A percentile compares a stretch with the other conserved stretches of the same genome.
phyloP scores from a whole-genome alignment of 2,797 vertebrate genomes.

The Eupleurogrammus muticus region DNA sequence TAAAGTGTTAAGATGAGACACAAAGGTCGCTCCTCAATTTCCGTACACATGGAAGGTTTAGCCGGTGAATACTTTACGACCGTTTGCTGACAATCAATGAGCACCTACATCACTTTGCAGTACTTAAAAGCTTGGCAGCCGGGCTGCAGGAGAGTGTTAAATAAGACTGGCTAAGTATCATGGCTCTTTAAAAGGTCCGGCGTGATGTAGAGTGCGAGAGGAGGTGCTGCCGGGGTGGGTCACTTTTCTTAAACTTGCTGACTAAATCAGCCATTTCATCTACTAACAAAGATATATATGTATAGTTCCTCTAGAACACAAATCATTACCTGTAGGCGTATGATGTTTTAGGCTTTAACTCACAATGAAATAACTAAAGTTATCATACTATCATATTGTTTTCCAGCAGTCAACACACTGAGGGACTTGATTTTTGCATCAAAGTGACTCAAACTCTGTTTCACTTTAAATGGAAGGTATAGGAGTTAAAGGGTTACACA shows the following conservation, averaged over 20 bases:
- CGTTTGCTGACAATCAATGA: conserved; percentile 61
- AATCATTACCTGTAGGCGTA: too few relatives aligned
- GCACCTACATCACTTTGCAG: conserved; percentile 25
- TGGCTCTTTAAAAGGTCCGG: conserved; percentile 40
- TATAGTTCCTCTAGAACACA: too few relatives aligned
- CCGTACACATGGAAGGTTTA: conserved; percentile 16
- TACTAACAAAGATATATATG: neutral
- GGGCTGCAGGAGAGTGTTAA: conserved; percentile 48
- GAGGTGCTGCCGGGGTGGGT: conserved; percentile 25
- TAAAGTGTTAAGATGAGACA: conserved; percentile 8
- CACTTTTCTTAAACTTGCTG: conserved; percentile 14
- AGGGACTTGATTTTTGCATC: conserved; percentile 72
- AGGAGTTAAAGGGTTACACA: conserved; percentile 55
- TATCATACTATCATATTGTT: conserved; percentile 43
- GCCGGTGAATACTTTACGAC: conserved; percentile 39
- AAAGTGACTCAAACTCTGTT: conserved; percentile 58
- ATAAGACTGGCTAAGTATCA: conserved; percentile 41
- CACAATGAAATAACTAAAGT: conserved; percentile 29
- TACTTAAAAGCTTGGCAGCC: conserved; percentile 43
- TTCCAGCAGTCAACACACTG: conserved; percentile 31
- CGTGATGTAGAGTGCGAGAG: conserved; percentile 28
- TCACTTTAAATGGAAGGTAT: conserved; percentile 60
- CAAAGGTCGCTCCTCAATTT: conserved; percentile 12
- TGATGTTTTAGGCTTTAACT: conserved; percentile 18
- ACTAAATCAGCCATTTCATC: conserved; percentile 8